phyloP scores from a whole-genome alignment of 2,888 invertebrate species.

The Cerceris ruficornis region DNA sequence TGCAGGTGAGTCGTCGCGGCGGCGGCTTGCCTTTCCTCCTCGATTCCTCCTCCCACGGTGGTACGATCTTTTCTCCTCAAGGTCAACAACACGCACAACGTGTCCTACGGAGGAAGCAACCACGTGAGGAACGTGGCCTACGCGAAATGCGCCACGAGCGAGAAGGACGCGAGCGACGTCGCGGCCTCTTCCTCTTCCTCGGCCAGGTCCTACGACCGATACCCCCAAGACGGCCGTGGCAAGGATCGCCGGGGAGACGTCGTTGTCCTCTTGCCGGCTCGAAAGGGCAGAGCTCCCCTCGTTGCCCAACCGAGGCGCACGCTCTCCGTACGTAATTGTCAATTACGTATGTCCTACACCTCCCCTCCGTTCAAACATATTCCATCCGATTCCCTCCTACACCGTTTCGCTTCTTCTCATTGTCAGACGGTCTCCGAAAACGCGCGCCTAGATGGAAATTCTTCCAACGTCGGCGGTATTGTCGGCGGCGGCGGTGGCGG shows the following conservation, averaged over 20 bases:
- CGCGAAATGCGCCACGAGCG: slow-evolving; percentile 69
- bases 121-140: slow-evolving; percentile 84
- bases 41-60: not conserved
- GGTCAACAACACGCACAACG: slow-evolving; percentile 88
- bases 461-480: slow-evolving; percentile 83
- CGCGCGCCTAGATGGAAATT: slow-evolving; percentile 84
- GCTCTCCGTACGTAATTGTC: slow-evolving; percentile 70
- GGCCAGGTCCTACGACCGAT: slow-evolving; percentile 54
- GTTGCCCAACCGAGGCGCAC: slow-evolving; percentile 69
- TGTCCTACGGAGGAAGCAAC: slow-evolving; percentile 85
- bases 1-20: slow-evolving; percentile 84
- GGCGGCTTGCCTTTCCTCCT: not conserved
- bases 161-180: slow-evolving; percentile 54
- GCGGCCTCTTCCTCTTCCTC: slow-evolving; percentile 38
- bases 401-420: not conserved
- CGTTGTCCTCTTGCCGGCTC: slow-evolving; percentile 73
- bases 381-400: no score
- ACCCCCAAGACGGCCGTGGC: slow-evolving; percentile 51
- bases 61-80: slow-evolving; percentile 35
- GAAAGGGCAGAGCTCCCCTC: slow-evolving; percentile 74
- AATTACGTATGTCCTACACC: not conserved
- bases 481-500: slow-evolving; percentile 82
- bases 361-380: no score
- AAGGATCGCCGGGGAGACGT: slow-evolving; percentile 75
- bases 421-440: slow-evolving; percentile 87